phyloP scores from a whole-genome alignment of 2,113 vertebrate species.

The Budorcas taxicolor region DNA sequence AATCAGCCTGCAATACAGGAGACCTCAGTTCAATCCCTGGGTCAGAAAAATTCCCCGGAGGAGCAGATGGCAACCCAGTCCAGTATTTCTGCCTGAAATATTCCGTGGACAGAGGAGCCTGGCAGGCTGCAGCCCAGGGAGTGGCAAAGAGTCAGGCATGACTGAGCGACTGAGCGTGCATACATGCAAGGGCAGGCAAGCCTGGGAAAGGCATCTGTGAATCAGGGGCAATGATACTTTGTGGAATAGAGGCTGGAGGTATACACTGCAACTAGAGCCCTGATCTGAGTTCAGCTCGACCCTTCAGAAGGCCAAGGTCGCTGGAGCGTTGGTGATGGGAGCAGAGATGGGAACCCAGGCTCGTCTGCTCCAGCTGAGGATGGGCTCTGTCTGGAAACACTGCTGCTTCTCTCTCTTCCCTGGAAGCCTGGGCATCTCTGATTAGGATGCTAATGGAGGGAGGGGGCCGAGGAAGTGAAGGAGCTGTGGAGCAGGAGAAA shows the following conservation, averaged over 20 bases:
- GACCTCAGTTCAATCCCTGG: background rate
- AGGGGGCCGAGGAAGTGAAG: background rate
- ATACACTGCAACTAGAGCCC: background rate
- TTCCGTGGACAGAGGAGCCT: background rate
- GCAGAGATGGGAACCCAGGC: background rate
- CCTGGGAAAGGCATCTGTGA: background rate
- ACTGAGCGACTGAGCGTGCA: background rate
- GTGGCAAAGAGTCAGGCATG: background rate
- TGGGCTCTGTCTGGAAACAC: background rate
- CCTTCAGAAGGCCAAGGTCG: background rate
- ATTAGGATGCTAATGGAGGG: slow-evolving; percentile 54
- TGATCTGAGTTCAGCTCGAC: background rate
- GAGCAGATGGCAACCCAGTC: background rate
- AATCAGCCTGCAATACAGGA: background rate
- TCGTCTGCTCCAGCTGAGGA: background rate
- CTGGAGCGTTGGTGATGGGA: background rate
- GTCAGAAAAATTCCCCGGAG: fast-evolving
- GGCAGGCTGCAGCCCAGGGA: background rate
- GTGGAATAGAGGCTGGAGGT: background rate
- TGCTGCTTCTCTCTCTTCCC: background rate
- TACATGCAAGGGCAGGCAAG: background rate
- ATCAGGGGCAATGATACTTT: background rate
- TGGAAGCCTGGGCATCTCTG: slow-evolving; percentile 1
- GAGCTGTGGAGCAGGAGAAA: slow-evolving; percentile 33
- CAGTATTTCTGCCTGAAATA: background rate